A percentile compares a stretch with the other conserved stretches of the same genome.
phyloP scores from a whole-genome alignment of 2,888 invertebrate species.

The Papilio protenor region DNA sequence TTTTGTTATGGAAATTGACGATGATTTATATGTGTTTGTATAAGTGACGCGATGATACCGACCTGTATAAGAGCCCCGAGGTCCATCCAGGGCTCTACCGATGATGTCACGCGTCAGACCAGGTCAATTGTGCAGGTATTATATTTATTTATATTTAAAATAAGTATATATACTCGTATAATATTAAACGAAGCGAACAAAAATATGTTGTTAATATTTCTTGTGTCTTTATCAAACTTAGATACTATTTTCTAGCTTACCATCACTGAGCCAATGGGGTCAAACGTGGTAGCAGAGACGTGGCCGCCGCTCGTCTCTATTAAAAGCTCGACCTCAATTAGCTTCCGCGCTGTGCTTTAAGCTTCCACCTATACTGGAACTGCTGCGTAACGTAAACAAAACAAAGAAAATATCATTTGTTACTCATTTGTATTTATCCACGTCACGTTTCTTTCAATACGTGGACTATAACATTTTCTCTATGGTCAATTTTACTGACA shows the following conservation, averaged over 20 bases:
- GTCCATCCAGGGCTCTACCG: constrained; percentile 89
- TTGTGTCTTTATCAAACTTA: not conserved
- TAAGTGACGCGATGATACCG: constrained; percentile 83
- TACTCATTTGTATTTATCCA: constrained; percentile 13
- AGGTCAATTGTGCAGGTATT: constrained; percentile 88
- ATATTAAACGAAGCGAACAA: too few relatives aligned
- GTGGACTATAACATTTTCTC: not conserved
- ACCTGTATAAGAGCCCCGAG: constrained; percentile 89
- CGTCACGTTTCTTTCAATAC: constrained; percentile 1
- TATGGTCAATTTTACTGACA: not conserved
- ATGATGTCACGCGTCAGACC: constrained; percentile 89
- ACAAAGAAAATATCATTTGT: constrained; percentile 6
- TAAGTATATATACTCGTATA: too few relatives aligned
- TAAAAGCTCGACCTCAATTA: constrained; percentile 80
- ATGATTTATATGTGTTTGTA: constrained; percentile 32
- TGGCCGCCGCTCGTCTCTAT: constrained; percentile 65
- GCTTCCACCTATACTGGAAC: constrained; percentile 61
- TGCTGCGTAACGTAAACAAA: constrained; percentile 45
- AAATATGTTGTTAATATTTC: not conserved
- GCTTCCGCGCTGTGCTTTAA: constrained; percentile 75
- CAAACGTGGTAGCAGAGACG: constrained; percentile 51
- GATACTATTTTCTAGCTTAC: not conserved
- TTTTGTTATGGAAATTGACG: constrained; percentile 12
- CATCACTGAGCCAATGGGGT: constrained; percentile 41
- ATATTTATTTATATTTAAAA: too few relatives aligned